phyloP scores from a whole-genome alignment of 1,140 invertebrate genomes.

The Octopus sinensis region DNA sequence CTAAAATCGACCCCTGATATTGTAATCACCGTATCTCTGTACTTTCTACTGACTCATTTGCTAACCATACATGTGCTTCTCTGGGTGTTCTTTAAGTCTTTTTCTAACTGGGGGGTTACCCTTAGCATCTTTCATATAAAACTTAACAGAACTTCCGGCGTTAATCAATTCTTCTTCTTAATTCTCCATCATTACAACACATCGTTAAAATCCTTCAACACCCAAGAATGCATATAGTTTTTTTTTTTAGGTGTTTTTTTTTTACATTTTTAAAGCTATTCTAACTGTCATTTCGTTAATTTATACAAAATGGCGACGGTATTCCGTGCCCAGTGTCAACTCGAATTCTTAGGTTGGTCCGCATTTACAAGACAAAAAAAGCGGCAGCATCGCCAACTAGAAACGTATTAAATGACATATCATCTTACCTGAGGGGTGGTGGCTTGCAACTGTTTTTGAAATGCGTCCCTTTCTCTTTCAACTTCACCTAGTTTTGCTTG shows the following conservation, averaged over 20 bases:
- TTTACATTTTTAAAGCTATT: neutral
- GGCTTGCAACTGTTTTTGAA: constrained; percentile 88
- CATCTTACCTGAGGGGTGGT: constrained; percentile 88
- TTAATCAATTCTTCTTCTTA: no score
- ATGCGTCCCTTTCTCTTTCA: constrained; percentile 90
- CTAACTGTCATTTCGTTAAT: constrained; percentile 28
- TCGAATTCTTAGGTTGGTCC: neutral
- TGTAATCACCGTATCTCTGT: neutral
- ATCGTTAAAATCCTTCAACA: no score
- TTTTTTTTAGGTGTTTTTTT: no score
- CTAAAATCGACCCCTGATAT: neutral
- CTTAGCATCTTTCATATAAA: no score
- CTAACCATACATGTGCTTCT: neutral
- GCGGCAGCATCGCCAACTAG: neutral
- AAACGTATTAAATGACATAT: neutral
- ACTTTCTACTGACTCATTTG: neutral
- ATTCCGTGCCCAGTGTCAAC: neutral
- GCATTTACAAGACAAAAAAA: neutral
- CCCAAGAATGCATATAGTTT: no score
- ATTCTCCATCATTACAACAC: no score
- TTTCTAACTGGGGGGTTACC: no score
- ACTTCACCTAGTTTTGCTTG: constrained; percentile 83
- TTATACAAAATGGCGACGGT: constrained; percentile 44
- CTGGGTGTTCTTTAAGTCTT: neutral
- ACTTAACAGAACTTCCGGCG: no score